Conservation (phyloP, 1,140 invertebrate species). For the Listronotus oregonensis region DNA sequence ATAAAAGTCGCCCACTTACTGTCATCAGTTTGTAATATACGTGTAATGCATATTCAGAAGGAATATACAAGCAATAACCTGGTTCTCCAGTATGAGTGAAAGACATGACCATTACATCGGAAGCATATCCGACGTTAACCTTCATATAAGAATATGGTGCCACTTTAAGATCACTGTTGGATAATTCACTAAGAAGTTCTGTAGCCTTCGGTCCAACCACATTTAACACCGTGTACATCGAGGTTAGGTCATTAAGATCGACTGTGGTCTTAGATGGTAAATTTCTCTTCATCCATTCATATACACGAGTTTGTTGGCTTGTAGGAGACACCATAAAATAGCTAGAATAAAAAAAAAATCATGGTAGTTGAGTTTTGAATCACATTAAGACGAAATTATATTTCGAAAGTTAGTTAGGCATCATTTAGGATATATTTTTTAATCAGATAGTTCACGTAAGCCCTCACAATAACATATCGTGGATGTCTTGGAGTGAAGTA, state of each 20-base stretch:
- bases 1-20: slow-evolving; percentile 41
- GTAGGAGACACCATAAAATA: slow-evolving; percentile 87
- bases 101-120: slow-evolving; percentile 77
- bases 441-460: no score
- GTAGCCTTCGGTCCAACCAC: slow-evolving; percentile 80
- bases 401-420: no score
- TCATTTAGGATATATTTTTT: no score
- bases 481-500: no score
- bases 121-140: slow-evolving; percentile 77
- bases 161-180: slow-evolving; percentile 70
- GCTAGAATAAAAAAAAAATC: slow-evolving; percentile 50
- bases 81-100: slow-evolving; percentile 84
- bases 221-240: slow-evolving; percentile 83
- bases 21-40: slow-evolving; percentile 76
- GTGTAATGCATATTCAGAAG: slow-evolving; percentile 78
- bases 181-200: slow-evolving; percentile 73
- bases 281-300: slow-evolving; percentile 74
- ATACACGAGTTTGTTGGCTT: slow-evolving; percentile 77
- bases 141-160: slow-evolving; percentile 79
- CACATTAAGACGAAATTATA: no score
- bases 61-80: slow-evolving; percentile 82
- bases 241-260: slow-evolving; percentile 75
- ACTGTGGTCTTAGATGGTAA: slow-evolving; percentile 69
- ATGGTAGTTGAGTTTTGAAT: no score
- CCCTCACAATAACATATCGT: no score